A percentile compares a stretch with the other conserved stretches of the same genome.
Evolutionary conservation across 2,888 invertebrate species (phyloP).

Genomic region (Hemicrepidius hirtus): DNA sequence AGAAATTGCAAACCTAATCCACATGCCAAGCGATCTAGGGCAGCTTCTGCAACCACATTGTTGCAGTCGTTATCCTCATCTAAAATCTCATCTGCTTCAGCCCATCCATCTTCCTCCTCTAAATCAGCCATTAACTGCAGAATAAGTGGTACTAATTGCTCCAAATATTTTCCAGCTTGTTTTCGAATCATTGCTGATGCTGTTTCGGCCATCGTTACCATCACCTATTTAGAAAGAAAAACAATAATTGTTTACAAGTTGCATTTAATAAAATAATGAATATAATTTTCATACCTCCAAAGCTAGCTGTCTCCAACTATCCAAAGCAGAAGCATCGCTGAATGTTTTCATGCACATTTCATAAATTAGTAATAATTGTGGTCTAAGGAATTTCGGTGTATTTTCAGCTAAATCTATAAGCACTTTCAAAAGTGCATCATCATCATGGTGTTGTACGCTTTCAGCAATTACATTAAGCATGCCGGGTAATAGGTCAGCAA

Average conservation of each 20-base stretch:
- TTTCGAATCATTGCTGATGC: conserved; percentile 98
- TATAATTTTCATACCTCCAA: conserved; percentile 80
- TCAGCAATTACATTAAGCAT: conserved; percentile 86
- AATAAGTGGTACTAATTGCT: conserved; percentile 86
- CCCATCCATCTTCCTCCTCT: conserved; percentile 94
- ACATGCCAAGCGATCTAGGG: conserved; percentile 97
- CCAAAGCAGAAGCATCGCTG: conserved; percentile 81
- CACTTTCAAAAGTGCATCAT: conserved; percentile 93
- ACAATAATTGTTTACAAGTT: background rate
- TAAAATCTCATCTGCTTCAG: conserved; percentile 87
- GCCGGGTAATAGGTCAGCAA: conserved; percentile 88
- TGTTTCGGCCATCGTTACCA: conserved; percentile 90
- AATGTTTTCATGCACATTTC: conserved; percentile 92
- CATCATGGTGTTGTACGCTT: conserved; percentile 88
- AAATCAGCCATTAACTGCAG: conserved; percentile 96
- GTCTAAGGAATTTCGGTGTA: conserved; percentile 92
- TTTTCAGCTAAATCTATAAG: conserved; percentile 96
- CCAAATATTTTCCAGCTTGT: conserved; percentile 88
- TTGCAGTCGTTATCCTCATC: conserved; percentile 97
- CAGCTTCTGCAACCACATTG: conserved; percentile 96
- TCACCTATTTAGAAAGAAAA: conserved; percentile 74
- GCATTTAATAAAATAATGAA: background rate
- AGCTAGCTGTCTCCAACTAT: conserved; percentile 91
- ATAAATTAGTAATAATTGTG: conserved; percentile 90
- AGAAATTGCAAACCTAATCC: conserved; percentile 80